These are phyloP conservation scores for Empis livida DNA, from an alignment of 2,888 invertebrate genomes.

Conservation along the genomic window DNA sequence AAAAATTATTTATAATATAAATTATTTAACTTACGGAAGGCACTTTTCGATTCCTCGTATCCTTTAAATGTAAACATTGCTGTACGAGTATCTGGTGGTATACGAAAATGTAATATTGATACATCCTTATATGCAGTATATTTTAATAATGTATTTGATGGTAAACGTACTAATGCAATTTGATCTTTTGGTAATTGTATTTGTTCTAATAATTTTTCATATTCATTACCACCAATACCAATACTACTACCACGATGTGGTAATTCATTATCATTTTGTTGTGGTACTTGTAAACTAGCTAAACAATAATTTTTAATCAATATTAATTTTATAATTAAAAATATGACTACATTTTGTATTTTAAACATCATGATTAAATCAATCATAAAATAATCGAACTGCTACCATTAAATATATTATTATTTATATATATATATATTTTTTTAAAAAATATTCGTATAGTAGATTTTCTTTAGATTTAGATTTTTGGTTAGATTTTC, in stretches of 20 bases:
- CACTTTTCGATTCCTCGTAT: constrained; percentile 34
- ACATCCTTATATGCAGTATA: constrained; percentile 45
- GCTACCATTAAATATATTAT: too few species aligned
- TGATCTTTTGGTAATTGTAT: constrained; percentile 24
- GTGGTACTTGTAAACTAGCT: constrained; percentile 10
- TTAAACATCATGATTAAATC: constrained; percentile 2
- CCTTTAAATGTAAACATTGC: constrained; percentile 37
- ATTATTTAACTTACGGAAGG: constrained; percentile 32
- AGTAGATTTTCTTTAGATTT: too few species aligned
- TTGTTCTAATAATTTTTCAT: constrained; percentile 15
- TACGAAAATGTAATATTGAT: constrained; percentile 43
- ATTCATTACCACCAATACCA: neutral
- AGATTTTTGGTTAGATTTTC: too few species aligned
- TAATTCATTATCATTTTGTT: constrained; percentile 11
- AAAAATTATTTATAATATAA: too few species aligned
- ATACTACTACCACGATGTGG: neutral
- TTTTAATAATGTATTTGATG: constrained; percentile 38
- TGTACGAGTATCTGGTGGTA: constrained; percentile 39
- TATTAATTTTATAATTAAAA: constrained; percentile 1
- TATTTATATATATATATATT: too few species aligned
- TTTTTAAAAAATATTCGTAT: too few species aligned
- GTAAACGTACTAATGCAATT: constrained; percentile 32
- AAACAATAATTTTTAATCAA: constrained; percentile 2
- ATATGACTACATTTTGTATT: constrained; percentile 8
- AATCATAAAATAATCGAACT: neutral